A percentile compares a stretch with the other conserved stretches of the same genome.
Evolutionary conservation across 2,888 invertebrate species (phyloP).

Genomic region (Crocallis elinguaria): DNA sequence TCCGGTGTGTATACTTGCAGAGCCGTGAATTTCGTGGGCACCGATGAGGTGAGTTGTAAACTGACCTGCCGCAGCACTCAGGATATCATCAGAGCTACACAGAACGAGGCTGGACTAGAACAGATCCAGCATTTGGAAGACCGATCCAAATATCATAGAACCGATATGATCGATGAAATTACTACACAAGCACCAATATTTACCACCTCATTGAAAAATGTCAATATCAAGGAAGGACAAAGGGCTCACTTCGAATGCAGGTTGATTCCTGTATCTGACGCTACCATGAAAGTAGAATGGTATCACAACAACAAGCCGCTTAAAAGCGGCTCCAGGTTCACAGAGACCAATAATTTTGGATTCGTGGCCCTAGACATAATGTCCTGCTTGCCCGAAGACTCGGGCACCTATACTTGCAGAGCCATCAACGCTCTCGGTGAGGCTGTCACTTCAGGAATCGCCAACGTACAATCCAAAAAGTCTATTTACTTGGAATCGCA

Average conservation of each 20-base stretch:
- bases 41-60: conserved; percentile 92
- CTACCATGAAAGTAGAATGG: conserved; percentile 98
- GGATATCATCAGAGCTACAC: conserved; percentile 93
- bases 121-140: conserved; percentile 96
- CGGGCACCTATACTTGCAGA: conserved; percentile 97
- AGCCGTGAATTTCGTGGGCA: conserved; percentile 95
- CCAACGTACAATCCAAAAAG: conserved; percentile 92
- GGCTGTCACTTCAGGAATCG: conserved; percentile 95
- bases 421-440: conserved; percentile 96
- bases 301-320: conserved; percentile 95
- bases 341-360: conserved; percentile 98
- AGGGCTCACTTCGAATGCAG: conserved; percentile 97
- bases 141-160: conserved; percentile 89
- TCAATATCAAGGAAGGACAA: conserved; percentile 97
- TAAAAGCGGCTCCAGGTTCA: conserved; percentile 97
- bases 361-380: conserved; percentile 98
- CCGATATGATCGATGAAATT: conserved; percentile 91
- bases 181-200: conserved; percentile 97
- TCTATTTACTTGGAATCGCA: conserved; percentile 95
- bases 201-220: conserved; percentile 95
- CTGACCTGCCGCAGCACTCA: conserved; percentile 90
- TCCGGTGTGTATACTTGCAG: conserved; percentile 97
- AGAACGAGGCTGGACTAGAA: conserved; percentile 94
- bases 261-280: conserved; percentile 96
- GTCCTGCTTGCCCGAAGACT: conserved; percentile 97